Conservation (phyloP, 2,888 invertebrate species). For the Drosophila fulvimacula region DNA sequence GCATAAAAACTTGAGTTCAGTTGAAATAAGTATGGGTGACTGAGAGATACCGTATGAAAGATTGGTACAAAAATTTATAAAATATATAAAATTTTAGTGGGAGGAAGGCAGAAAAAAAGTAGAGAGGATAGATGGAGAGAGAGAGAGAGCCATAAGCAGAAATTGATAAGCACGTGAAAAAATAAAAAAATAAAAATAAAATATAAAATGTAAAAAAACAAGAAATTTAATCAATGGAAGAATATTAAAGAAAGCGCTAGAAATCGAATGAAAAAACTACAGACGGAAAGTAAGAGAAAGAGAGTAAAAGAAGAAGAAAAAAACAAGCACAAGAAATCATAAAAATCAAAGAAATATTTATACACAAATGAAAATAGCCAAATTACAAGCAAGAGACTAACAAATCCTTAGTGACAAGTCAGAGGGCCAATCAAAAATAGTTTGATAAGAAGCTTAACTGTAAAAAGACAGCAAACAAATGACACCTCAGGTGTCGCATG, state of each 20-base stretch:
- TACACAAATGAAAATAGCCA: background rate
- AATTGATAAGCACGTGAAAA: too few species aligned
- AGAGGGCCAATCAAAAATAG: background rate
- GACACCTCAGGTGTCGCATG: background rate
- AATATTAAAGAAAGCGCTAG: background rate
- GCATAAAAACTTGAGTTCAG: conserved; percentile 11
- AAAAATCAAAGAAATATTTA: background rate
- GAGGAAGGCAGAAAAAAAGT: background rate
- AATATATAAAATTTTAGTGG: background rate
- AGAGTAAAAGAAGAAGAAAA: background rate
- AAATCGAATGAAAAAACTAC: background rate
- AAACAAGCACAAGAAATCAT: background rate
- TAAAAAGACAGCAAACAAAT: background rate
- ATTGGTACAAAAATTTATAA: background rate
- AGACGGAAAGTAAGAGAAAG: background rate
- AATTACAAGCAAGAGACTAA: background rate
- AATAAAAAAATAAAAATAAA: background rate
- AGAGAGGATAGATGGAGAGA: background rate
- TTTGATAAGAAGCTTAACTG: background rate
- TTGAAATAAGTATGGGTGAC: background rate
- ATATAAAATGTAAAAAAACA: too few species aligned
- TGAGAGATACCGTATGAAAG: conserved; percentile 20
- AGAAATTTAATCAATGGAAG: background rate
- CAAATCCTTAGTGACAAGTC: background rate
- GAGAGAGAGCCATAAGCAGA: background rate